These are phyloP conservation scores for Cercopithecus mona DNA, from an alignment of 2,113 vertebrate species.

Conservation along the genomic window DNA sequence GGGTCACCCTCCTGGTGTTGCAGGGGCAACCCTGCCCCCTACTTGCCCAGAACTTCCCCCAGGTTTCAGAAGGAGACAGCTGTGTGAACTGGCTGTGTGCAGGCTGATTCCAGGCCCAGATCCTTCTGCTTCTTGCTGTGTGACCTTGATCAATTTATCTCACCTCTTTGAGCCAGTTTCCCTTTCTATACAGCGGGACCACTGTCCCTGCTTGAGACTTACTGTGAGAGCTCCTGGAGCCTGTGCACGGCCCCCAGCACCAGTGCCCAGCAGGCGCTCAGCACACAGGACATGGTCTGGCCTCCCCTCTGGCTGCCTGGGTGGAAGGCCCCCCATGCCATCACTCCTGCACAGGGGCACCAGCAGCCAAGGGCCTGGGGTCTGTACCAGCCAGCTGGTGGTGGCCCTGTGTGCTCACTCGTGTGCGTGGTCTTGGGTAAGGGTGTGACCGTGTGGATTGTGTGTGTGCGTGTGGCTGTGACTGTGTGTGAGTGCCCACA, in stretches of 20 bases:
- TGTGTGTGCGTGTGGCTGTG: neutral
- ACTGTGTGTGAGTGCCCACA: neutral
- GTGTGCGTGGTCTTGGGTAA: too few relatives aligned
- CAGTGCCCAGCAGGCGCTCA: too few relatives aligned
- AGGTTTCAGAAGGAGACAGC: neutral
- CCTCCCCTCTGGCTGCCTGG: neutral
- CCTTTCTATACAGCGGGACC: rapidly evolving
- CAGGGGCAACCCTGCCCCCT: neutral
- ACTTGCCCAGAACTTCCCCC: rapidly evolving
- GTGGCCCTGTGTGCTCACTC: neutral
- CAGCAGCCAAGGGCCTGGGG: neutral
- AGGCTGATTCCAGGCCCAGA: neutral
- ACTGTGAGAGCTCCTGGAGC: neutral
- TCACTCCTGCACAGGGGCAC: neutral
- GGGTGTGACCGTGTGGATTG: too few relatives aligned
- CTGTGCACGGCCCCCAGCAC: rapidly evolving
- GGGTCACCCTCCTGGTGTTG: neutral
- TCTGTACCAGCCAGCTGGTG: neutral
- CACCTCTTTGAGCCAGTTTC: neutral
- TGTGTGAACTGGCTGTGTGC: neutral
- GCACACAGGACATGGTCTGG: neutral
- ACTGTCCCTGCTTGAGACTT: neutral
- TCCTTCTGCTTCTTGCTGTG: neutral
- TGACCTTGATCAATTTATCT: neutral
- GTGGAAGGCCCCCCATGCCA: rapidly evolving